Evolutionary conservation across 2,113 vertebrate genomes (phyloP).

Genomic region (Corythoichthys intestinalis): DNA sequence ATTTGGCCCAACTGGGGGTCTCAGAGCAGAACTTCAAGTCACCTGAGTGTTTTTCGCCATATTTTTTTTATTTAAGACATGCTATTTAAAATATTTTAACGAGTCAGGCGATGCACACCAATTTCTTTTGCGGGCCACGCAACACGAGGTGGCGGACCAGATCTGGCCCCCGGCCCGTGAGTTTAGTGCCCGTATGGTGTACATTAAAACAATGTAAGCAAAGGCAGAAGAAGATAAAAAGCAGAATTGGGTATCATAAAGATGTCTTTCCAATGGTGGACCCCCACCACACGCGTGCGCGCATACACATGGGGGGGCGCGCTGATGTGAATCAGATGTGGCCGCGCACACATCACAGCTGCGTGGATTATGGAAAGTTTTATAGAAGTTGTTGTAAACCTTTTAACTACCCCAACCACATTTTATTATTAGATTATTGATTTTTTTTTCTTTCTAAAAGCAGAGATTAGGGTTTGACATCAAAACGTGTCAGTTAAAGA

Average conservation of each 20-base stretch:
- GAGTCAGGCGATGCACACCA: too few species aligned
- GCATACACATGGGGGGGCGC: slow-evolving; percentile 24
- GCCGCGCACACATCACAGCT: slow-evolving; percentile 56
- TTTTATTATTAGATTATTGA: slow-evolving; percentile 15
- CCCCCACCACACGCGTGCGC: slow-evolving; percentile 8
- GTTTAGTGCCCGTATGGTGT: too few species aligned
- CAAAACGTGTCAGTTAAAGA: slow-evolving; percentile 10
- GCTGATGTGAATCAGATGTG: slow-evolving; percentile 68
- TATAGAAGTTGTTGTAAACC: slow-evolving; percentile 48
- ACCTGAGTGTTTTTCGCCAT: too few species aligned
- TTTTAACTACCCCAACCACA: slow-evolving; percentile 52
- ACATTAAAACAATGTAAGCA: slow-evolving; percentile 49
- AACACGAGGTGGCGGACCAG: too few species aligned
- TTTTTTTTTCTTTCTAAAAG: neutral
- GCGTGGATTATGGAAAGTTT: slow-evolving; percentile 55
- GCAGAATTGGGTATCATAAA: slow-evolving; percentile 60
- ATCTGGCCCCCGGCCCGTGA: too few species aligned
- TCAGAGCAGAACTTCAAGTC: too few species aligned
- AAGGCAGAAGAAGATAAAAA: slow-evolving; percentile 69
- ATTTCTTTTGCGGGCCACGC: too few species aligned
- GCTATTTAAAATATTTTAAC: too few species aligned
- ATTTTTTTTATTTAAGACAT: too few species aligned
- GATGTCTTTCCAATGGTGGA: slow-evolving; percentile 44
- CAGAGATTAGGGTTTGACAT: slow-evolving; percentile 30
- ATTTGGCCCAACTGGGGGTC: too few species aligned